phyloP scores from a whole-genome alignment of 2,113 vertebrate genomes.

The Progne subis region DNA sequence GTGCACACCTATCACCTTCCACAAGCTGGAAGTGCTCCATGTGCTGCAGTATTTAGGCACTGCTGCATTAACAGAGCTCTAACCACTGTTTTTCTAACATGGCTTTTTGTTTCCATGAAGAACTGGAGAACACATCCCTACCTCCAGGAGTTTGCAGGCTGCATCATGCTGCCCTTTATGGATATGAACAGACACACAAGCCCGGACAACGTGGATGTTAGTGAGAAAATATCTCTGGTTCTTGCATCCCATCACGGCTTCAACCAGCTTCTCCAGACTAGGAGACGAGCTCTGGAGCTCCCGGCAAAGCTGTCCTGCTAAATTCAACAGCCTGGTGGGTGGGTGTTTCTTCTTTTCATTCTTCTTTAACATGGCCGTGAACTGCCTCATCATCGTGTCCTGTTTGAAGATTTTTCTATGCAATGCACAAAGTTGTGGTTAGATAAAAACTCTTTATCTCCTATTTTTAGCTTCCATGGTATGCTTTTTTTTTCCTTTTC shows the following conservation, averaged over 20 bases:
- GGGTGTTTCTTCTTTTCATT: neutral
- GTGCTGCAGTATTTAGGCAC: neutral
- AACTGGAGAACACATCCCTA: constrained; percentile 13
- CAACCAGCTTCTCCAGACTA: constrained; percentile 38
- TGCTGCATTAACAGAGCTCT: neutral
- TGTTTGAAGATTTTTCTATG: neutral
- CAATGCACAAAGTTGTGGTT: constrained; percentile 5
- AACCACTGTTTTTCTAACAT: neutral
- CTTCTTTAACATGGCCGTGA: constrained; percentile 60
- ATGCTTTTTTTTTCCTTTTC: neutral
- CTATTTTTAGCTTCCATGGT: neutral
- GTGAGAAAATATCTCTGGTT: constrained; percentile 52
- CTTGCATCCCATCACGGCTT: constrained; percentile 37
- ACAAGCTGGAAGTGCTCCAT: neutral
- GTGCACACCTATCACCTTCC: accelerated
- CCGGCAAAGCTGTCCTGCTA: constrained; percentile 41
- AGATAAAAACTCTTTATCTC: constrained; percentile 7
- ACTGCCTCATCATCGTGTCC: constrained; percentile 52
- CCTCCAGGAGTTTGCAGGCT: constrained; percentile 70
- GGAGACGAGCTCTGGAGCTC: neutral
- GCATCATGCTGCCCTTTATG: constrained; percentile 7
- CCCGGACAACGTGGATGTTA: constrained; percentile 43
- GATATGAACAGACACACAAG: neutral
- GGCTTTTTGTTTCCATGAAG: neutral
- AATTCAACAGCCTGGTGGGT: constrained; percentile 9